Percentiles rank a stretch among this genome's conserved stretches.
These are phyloP conservation scores for Apomyelois bistriatella DNA, from an alignment of 2,888 invertebrate genomes.

Conservation along the genomic window DNA sequence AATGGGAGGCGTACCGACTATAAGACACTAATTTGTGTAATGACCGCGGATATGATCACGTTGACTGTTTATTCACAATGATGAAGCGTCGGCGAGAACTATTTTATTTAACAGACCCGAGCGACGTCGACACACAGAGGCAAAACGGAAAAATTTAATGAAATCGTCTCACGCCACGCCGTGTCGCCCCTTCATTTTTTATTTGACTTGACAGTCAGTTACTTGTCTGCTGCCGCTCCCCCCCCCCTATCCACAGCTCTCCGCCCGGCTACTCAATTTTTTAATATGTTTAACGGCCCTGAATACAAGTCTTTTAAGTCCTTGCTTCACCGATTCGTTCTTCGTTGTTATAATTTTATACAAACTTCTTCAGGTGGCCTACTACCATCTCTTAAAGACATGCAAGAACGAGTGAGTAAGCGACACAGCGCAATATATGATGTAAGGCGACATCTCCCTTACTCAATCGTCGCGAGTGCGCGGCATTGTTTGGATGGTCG, in stretches of 20 bases:
- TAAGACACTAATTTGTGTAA: constrained; percentile 51
- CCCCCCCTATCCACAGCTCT: not conserved
- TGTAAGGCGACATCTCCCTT: too few species aligned
- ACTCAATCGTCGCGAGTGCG: too few species aligned
- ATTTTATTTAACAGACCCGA: constrained; percentile 31
- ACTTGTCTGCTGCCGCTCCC: not conserved
- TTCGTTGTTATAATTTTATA: too few species aligned
- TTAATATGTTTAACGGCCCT: too few species aligned
- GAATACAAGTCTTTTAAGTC: too few species aligned
- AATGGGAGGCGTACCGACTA: constrained; percentile 51
- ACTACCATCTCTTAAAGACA: too few species aligned
- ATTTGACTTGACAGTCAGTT: constrained; percentile 15
- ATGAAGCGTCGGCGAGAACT: constrained; percentile 53
- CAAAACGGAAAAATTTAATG: constrained; percentile 52
- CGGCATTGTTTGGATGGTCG: too few species aligned
- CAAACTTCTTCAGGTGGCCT: too few species aligned
- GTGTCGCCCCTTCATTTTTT: constrained; percentile 41
- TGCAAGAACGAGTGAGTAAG: too few species aligned
- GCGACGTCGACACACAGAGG: constrained; percentile 41
- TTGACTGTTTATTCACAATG: constrained; percentile 64
- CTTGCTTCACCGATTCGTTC: too few species aligned
- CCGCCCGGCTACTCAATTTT: too few species aligned
- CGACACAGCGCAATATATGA: too few species aligned
- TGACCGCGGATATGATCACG: constrained; percentile 53
- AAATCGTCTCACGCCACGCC: constrained; percentile 51